Evolutionary conservation across 1,140 invertebrate species (phyloP).

Genomic region (Heterodera schachtii): DNA sequence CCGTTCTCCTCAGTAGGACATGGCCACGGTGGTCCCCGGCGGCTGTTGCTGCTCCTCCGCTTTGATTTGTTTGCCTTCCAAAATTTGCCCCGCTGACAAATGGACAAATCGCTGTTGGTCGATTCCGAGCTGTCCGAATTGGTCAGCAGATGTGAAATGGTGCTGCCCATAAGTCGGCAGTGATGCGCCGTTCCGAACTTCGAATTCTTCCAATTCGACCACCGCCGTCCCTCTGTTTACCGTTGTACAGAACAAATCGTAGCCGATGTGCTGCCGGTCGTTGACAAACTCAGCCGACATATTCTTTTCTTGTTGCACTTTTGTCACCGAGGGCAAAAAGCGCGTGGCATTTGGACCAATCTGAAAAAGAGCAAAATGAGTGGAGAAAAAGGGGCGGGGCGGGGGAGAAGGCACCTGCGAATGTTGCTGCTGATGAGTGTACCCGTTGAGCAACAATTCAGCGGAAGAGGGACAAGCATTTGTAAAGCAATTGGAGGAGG

Average conservation of each 20-base stretch:
- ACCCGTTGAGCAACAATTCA: conserved; percentile 3
- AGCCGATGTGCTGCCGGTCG: not conserved
- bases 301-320: conserved; percentile 7
- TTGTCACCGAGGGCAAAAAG: conserved; percentile 17
- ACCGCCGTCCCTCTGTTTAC: not conserved
- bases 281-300: not conserved
- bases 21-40: not conserved
- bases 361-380: not conserved
- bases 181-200: not conserved
- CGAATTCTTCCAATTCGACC: not conserved
- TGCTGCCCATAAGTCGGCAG: not conserved
- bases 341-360: conserved; percentile 15
- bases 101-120: not conserved
- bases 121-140: not conserved
- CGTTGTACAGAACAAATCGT: not conserved
- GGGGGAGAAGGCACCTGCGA: too few species aligned
- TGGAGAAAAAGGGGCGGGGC: not conserved
- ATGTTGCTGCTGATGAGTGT: conserved; percentile 7
- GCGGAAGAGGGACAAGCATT: not conserved
- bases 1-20: not conserved
- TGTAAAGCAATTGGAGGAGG: not conserved
- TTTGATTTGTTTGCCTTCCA: not conserved
- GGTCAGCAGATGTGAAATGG: not conserved
- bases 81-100: not conserved
- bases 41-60: not conserved